Evolutionary conservation across 1,140 invertebrate species (phyloP), one percentile per base, ranked within the genome.

Genomic region (Drosophila neocordata): DNA sequence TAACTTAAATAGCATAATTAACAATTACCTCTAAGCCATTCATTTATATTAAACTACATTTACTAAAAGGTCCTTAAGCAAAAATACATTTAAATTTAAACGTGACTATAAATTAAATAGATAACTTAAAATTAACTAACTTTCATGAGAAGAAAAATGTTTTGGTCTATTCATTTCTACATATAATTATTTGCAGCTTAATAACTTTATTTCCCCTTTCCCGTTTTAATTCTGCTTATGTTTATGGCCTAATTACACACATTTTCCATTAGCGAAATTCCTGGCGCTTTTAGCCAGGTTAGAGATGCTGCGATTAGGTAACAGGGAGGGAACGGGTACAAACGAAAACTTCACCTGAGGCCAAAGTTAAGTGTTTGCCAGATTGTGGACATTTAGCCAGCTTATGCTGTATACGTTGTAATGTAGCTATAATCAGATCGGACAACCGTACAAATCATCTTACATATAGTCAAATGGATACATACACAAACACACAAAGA

Each of bases 341-440:
- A 38, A 4, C n/a, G 6, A 56, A 56, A 56, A 56, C 22, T 34
- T 64, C 63, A 73, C 69, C 44, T 73, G 58, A 37, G 35, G 6
- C 34, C 56, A 38, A 44, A 31, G 56, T 67, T 66, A 41, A 57
- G 57, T 72, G 57, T 72, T 72, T 62, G 37, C 41, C 73, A 73
- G 59, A 60, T 77, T 77, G 64, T 60, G 75, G 69, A 79, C 62
- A 69, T 73, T 73, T 58, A 72, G 61, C 56, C 56, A 72, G 61
- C 69, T 79, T 78, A 65, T 34, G 13, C 11, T 31, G 27, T 48
- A 24, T 34, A 48, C 52, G 34, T 52, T 31, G 56, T 69, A 76
- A 58, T 62, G 61, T 31, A 31, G 61, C 22, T 34, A 64, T 80
- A 80, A 80, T 80, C 78, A 80, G 78, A 68, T 63, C 22, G 67